These are phyloP conservation scores for Aelia acuminata DNA, from an alignment of 2,888 invertebrate genomes.

Conservation along the genomic window DNA sequence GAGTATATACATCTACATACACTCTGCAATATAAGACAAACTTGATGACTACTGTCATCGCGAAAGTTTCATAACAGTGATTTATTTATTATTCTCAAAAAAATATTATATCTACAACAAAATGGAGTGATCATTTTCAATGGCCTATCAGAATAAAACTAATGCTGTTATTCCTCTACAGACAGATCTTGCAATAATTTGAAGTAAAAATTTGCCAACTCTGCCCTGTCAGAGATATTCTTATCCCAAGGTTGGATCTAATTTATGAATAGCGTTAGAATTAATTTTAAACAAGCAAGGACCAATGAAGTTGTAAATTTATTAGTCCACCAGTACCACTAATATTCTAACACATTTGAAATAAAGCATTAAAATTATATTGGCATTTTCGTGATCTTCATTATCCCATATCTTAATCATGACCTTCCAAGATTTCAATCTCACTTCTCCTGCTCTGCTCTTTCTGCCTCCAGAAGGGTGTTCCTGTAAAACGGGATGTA, in stretches of 20 bases:
- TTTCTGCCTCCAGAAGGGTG: slow-evolving; percentile 22
- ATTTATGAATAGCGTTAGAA: not conserved
- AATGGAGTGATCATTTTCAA: not conserved
- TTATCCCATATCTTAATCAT: not conserved
- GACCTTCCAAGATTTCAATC: not conserved
- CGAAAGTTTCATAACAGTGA: not conserved
- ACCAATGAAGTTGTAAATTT: not conserved
- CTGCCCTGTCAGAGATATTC: too few relatives aligned
- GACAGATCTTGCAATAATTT: not conserved
- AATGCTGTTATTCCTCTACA: not conserved
- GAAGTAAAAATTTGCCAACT: not conserved
- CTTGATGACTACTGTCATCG: not conserved
- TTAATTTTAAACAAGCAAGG: not conserved
- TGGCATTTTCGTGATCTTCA: not conserved
- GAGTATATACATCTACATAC: not conserved
- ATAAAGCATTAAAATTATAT: not conserved
- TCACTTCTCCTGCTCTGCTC: not conserved
- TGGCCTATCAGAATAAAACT: not conserved
- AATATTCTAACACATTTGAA: not conserved
- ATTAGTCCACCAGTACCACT: not conserved
- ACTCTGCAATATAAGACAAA: not conserved
- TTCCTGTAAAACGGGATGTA: slow-evolving; percentile 45
- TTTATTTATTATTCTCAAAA: not conserved
- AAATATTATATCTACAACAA: not conserved
- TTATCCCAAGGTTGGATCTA: too few relatives aligned